Conservation (phyloP, 2,113 vertebrate genomes). For the Hepsetus odoe region DNA sequence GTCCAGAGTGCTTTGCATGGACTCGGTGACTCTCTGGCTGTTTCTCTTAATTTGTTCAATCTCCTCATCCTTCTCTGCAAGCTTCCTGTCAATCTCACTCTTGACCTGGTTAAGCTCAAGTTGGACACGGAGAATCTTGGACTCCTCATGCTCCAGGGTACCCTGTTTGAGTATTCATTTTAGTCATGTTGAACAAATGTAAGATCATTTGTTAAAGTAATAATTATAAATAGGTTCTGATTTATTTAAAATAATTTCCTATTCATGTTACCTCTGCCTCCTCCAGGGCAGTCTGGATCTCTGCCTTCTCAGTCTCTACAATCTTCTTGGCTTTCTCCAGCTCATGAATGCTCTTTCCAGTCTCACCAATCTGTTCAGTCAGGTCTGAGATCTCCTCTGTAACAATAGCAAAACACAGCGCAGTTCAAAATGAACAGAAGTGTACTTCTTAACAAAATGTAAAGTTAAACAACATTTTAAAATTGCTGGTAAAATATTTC, state of each 20-base stretch:
- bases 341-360: conserved; percentile 81
- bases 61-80: background rate
- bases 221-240: too few relatives aligned
- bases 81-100: background rate
- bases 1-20: background rate
- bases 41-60: background rate
- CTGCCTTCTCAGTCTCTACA: conserved; percentile 48
- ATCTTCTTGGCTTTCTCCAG: conserved; percentile 83
- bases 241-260: too few relatives aligned
- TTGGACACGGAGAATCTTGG: background rate
- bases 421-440: background rate
- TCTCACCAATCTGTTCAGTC: conserved; percentile 62
- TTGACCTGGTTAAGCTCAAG: background rate
- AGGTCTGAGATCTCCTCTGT: conserved; percentile 58
- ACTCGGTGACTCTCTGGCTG: background rate
- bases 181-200: too few relatives aligned
- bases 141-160: background rate
- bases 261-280: conserved; percentile 44
- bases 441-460: background rate
- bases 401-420: background rate
- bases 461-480: too few relatives aligned
- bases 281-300: conserved; percentile 50
- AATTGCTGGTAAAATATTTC: too few relatives aligned
- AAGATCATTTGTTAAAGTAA: too few relatives aligned
- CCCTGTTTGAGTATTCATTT: background rate